Base-by-base conservation (phyloP, 1,140 invertebrate genomes). In the Doryteuthis pealeii region DNA sequence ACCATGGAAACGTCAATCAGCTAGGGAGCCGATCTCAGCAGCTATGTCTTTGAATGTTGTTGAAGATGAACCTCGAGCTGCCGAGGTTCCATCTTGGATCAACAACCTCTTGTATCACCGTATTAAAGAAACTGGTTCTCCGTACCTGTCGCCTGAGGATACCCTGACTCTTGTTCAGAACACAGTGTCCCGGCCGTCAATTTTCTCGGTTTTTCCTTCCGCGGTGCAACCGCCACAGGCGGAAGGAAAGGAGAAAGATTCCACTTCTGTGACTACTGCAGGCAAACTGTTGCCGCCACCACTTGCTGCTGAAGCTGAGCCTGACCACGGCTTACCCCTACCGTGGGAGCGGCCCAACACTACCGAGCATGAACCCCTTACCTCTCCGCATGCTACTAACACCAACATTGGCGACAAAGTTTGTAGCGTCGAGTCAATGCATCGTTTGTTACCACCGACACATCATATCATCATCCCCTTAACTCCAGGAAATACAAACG, bases 81-180 rank as follows among this genome's bases (percentile, higher is more conserved):
- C 83, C 10, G 81, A 85, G 65, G 80, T 80, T 4, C 86, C 86
- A 6, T 83, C 86, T 32, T 87, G 86, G 86, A 84, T 83, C 22
- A 80, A 83, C 73, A 87, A 86, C 74, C 68, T 83, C 43, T 79
- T 83, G 22, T 87, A 85, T 71, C 80, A 79, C 62, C 81, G 82
- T 66, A 74, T 85, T 3, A 82, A 79, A 26, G 84, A 84, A 65
- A 77, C 83, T 14, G 83, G 83, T 6, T 85, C 84, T 1, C 84
- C 84, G 0, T 85, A 84, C 74, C 78, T 80, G 5, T 85, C 84
- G 0, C 84, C 84, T 18, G 76, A 85, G 54, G 78, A 79, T 49
- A 85, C 84, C 0, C 74, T 85, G 26, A 79, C 78, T 22, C 18
- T 62, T n/a, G 68, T 10, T 15, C 32, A 70, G 26, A 43, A 43